phyloP scores from a whole-genome alignment of 2,113 vertebrate genomes.

The Gadus chalcogrammus region DNA sequence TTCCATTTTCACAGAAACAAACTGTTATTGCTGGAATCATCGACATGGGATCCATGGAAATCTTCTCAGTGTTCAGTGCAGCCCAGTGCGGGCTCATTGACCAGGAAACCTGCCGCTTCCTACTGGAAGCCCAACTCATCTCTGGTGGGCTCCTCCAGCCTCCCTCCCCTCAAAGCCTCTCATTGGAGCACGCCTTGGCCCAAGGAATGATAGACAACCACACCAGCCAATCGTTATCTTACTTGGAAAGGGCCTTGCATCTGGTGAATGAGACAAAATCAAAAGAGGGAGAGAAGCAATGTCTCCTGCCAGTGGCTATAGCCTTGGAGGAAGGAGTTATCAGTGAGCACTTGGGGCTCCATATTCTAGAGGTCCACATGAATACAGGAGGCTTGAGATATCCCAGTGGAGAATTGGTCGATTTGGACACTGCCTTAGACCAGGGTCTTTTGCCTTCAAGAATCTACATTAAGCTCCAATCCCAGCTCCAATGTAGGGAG shows the following conservation, averaged over 20 bases:
- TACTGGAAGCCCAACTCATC: slow-evolving; percentile 88
- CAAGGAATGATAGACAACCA: slow-evolving; percentile 76
- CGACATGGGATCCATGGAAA: slow-evolving; percentile 91
- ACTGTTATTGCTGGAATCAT: slow-evolving; percentile 88
- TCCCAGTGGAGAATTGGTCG: slow-evolving; percentile 55
- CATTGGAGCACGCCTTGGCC: slow-evolving; percentile 78
- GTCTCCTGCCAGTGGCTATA: slow-evolving; percentile 64
- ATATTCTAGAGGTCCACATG: slow-evolving; percentile 82
- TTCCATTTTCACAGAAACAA: slow-evolving; percentile 71
- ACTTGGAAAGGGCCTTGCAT: slow-evolving; percentile 72
- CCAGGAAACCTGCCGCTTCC: slow-evolving; percentile 84
- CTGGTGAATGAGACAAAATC: slow-evolving; percentile 49
- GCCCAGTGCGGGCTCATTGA: slow-evolving; percentile 92
- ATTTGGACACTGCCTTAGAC: slow-evolving; percentile 74
- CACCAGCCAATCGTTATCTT: slow-evolving; percentile 68
- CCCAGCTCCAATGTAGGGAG: slow-evolving; percentile 65
- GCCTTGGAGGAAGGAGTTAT: slow-evolving; percentile 80
- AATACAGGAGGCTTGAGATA: slow-evolving; percentile 73
- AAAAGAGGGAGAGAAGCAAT: slow-evolving; percentile 39
- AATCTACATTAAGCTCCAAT: slow-evolving; percentile 68
- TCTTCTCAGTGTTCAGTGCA: slow-evolving; percentile 86
- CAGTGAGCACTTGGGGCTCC: slow-evolving; percentile 76
- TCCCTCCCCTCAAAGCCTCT: slow-evolving; percentile 71
- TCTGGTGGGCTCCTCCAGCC: slow-evolving; percentile 81
- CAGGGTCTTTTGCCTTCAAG: slow-evolving; percentile 64